These are phyloP conservation scores for Diarsia dahlii DNA, from an alignment of 2,888 invertebrate species.

Conservation along the genomic window DNA sequence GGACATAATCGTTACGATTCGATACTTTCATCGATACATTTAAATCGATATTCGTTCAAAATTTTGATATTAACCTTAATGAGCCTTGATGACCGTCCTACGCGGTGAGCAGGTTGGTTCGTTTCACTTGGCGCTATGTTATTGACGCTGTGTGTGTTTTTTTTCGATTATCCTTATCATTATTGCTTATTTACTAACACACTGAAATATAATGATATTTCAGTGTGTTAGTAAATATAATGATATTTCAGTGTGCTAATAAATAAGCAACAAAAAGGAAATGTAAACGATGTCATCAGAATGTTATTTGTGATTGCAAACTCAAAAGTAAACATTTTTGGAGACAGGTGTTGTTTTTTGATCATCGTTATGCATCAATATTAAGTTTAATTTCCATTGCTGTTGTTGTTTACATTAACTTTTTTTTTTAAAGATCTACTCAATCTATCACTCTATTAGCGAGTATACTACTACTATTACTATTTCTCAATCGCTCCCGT, in stretches of 20 bases:
- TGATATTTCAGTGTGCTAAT: not conserved
- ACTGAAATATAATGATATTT: too few species aligned
- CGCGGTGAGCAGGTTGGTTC: slow-evolving; percentile 64
- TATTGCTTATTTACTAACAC: too few species aligned
- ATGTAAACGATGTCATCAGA: not conserved
- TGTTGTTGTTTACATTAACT: not conserved
- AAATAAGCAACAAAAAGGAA: not conserved
- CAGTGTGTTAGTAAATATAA: too few species aligned
- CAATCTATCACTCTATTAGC: too few species aligned
- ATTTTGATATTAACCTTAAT: slow-evolving; percentile 88
- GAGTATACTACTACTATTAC: too few species aligned
- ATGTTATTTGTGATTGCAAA: too few species aligned
- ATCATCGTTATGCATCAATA: not conserved
- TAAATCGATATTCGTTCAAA: slow-evolving; percentile 86
- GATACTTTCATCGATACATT: slow-evolving; percentile 87
- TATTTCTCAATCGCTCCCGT: too few species aligned
- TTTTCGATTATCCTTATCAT: not conserved
- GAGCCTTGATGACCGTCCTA: slow-evolving; percentile 84
- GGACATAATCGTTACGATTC: slow-evolving; percentile 82
- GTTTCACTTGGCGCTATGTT: slow-evolving; percentile 59
- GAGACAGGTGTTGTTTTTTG: not conserved
- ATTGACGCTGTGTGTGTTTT: not conserved
- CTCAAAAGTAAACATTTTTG: not conserved
- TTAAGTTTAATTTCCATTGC: not conserved
- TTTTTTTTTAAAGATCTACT: too few species aligned